These are phyloP conservation scores for Rotaria socialis DNA, from an alignment of 2,888 invertebrate genomes.

Conservation along the genomic window DNA sequence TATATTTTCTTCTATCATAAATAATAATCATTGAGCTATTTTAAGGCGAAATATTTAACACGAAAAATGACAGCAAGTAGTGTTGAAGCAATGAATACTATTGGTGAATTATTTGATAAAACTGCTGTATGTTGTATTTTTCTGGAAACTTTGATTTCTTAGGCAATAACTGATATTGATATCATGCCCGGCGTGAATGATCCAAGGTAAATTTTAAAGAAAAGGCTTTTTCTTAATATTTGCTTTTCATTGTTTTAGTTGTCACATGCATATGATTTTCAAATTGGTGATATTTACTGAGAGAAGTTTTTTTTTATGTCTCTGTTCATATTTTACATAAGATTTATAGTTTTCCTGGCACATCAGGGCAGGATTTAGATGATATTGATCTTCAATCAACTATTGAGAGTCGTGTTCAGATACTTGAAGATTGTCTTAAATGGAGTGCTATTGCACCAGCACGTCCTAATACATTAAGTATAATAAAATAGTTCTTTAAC, in stretches of 20 bases:
- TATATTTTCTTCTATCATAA: no score
- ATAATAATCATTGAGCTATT: background rate
- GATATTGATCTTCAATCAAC: conserved; percentile 63
- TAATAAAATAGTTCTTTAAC: background rate
- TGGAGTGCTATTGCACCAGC: conserved; percentile 90
- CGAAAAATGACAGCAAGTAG: conserved; percentile 58
- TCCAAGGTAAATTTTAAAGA: conserved; percentile 1
- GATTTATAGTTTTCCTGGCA: conserved; percentile 60
- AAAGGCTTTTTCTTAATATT: no score
- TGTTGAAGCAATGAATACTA: conserved; percentile 65
- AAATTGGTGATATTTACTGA: conserved; percentile 62
- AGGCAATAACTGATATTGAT: conserved; percentile 67
- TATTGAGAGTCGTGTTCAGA: conserved; percentile 69
- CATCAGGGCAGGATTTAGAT: conserved; percentile 78
- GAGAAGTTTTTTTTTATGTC: no score
- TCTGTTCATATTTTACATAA: no score
- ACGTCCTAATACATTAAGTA: conserved; percentile 78
- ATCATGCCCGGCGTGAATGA: conserved; percentile 79
- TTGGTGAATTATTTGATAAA: conserved; percentile 66
- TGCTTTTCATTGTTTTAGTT: conserved; percentile 70
- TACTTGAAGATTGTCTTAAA: conserved; percentile 71
- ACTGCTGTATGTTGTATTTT: conserved; percentile 59
- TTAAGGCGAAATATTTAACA: conserved; percentile 60
- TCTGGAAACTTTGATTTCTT: background rate
- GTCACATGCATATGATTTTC: conserved; percentile 69